A percentile compares a stretch with the other conserved stretches of the same genome.
Conservation (phyloP, 1,140 invertebrate species). For the Bilobella aurantiaca region DNA sequence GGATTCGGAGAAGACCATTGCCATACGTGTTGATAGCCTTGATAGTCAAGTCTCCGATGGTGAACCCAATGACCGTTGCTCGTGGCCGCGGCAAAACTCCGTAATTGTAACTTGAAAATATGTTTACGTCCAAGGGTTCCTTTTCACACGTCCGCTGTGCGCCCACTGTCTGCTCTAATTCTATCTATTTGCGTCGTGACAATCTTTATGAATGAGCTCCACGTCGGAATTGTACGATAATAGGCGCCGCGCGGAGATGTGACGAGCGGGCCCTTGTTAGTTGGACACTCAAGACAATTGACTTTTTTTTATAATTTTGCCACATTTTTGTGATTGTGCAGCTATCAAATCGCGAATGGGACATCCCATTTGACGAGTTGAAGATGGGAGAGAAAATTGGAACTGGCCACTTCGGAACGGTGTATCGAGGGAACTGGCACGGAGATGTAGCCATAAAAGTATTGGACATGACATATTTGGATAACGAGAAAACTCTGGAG, state of each 20-base stretch:
- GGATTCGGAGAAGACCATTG: constrained; percentile 70
- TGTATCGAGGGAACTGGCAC: constrained; percentile 93
- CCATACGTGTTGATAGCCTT: constrained; percentile 67
- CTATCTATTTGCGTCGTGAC: too few species aligned
- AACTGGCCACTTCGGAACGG: constrained; percentile 83
- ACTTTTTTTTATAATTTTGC: too few species aligned
- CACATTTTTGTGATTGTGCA: too few species aligned
- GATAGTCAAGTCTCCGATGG: constrained; percentile 69
- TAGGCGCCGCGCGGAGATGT: too few species aligned
- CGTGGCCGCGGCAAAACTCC: constrained; percentile 84
- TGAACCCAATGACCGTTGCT: constrained; percentile 46
- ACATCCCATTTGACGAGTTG: constrained; percentile 91
- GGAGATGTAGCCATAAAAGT: constrained; percentile 98
- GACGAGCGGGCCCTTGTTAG: too few species aligned
- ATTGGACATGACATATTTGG: constrained; percentile 82
- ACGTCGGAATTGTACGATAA: too few species aligned
- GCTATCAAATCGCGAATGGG: constrained; percentile 91
- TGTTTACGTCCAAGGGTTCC: too few species aligned
- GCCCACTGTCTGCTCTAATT: too few species aligned
- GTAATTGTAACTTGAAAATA: too few species aligned
- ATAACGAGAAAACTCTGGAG: constrained; percentile 82
- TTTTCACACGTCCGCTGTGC: too few species aligned
- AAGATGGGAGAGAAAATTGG: constrained; percentile 78
- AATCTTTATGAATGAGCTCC: too few species aligned
- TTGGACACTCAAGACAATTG: too few species aligned